Percentiles rank a stretch among this genome's conserved stretches.
Conservation (phyloP, 2,888 invertebrate species). For the Perizoma affinitatum region DNA sequence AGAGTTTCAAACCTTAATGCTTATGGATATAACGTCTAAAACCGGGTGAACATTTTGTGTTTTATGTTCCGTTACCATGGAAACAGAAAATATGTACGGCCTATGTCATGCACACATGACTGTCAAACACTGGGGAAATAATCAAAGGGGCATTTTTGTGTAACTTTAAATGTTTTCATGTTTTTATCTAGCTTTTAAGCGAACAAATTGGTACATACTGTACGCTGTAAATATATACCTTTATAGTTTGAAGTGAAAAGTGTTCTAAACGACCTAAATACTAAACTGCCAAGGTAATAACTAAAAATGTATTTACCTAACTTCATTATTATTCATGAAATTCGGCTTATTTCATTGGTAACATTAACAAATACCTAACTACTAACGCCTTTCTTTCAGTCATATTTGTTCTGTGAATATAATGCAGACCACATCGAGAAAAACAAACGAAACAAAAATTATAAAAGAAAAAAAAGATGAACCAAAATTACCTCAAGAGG, state of each 20-base stretch:
- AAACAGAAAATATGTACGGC: slow-evolving; percentile 23
- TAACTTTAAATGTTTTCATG: slow-evolving; percentile 7
- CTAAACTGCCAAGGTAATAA: slow-evolving; percentile 50
- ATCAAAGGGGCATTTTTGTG: slow-evolving; percentile 1
- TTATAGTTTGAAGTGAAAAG: slow-evolving; percentile 14
- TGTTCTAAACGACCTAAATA: slow-evolving; percentile 16
- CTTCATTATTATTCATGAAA: slow-evolving; percentile 32
- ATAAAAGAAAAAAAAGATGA: slow-evolving; percentile 58
- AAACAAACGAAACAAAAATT: slow-evolving; percentile 38
- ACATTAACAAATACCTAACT: not conserved
- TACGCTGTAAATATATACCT: not conserved
- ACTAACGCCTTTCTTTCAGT: not conserved
- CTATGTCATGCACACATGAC: slow-evolving; percentile 18
- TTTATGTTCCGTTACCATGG: slow-evolving; percentile 29
- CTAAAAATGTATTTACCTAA: slow-evolving; percentile 28
- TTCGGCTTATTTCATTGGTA: not conserved
- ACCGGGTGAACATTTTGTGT: slow-evolving; percentile 7
- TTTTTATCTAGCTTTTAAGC: slow-evolving; percentile 12
- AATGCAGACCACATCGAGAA: slow-evolving; percentile 52
- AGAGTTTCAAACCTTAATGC: not conserved
- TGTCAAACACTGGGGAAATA: slow-evolving; percentile 1
- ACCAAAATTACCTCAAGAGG: slow-evolving; percentile 50
- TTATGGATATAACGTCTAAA: not conserved
- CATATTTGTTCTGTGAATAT: not conserved
- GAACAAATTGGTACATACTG: slow-evolving; percentile 3